These are phyloP conservation scores for Trichosurus vulpecula DNA, from an alignment of 2,797 vertebrate genomes.

Conservation along the genomic window DNA sequence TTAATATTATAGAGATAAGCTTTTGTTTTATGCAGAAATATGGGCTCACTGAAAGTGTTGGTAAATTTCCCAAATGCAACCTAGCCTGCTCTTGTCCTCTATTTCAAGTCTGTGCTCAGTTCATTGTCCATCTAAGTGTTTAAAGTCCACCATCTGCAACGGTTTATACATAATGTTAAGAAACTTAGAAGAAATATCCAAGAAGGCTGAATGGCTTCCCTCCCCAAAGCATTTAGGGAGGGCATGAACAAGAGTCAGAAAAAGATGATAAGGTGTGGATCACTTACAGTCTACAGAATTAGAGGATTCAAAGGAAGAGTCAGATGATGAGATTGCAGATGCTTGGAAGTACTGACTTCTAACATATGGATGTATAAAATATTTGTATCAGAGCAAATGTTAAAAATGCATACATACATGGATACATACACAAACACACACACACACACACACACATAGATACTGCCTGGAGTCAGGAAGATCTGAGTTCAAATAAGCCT, in stretches of 20 bases:
- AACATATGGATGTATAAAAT: background rate
- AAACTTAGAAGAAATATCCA: background rate
- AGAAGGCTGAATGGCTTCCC: background rate
- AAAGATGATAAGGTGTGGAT: background rate
- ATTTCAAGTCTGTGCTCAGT: background rate
- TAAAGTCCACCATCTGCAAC: background rate
- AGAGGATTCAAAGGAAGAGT: background rate
- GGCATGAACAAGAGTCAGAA: background rate
- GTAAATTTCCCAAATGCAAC: background rate
- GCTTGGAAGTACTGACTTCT: no score
- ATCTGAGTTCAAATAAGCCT: background rate
- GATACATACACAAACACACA: background rate
- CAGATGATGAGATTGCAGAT: background rate
- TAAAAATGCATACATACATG: background rate
- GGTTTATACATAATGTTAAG: background rate
- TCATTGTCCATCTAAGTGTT: background rate
- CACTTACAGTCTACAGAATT: background rate
- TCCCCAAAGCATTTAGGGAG: background rate
- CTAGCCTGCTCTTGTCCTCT: no score
- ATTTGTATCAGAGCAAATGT: no score
- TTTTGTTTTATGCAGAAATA: background rate
- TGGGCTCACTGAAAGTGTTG: background rate
- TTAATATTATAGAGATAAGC: background rate
- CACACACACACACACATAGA: background rate
- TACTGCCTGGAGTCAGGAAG: background rate